Percentiles rank a stretch among this genome's conserved stretches.
Evolutionary conservation across 2,113 vertebrate genomes (phyloP).

Genomic region (Nicator chloris): DNA sequence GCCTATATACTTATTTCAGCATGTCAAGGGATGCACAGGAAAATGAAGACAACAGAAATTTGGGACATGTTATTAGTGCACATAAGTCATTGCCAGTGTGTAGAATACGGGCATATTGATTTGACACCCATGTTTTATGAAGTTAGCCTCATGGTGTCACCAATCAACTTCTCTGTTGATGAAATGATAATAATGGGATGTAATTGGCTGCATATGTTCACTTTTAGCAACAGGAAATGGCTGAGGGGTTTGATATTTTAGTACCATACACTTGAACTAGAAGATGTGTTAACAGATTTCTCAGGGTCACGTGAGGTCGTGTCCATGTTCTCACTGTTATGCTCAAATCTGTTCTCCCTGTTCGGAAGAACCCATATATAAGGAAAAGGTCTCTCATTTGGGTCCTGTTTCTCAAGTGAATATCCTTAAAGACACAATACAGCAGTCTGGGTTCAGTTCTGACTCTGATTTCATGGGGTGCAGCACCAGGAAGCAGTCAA

Average conservation of each 20-base stretch:
- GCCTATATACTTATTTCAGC: not conserved
- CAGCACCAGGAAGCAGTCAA: not conserved
- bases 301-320: not conserved
- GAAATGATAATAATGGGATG: not conserved
- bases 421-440: not conserved
- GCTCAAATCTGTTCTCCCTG: accelerated
- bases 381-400: not conserved
- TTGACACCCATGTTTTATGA: not conserved
- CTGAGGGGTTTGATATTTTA: not conserved
- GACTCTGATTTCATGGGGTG: not conserved
- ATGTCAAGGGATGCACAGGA: not conserved
- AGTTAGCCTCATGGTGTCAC: not conserved
- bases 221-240: not conserved
- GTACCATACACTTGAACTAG: not conserved
- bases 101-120: not conserved
- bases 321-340: not conserved
- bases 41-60: not conserved
- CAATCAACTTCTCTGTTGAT: not conserved
- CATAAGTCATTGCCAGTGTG: not conserved
- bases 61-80: not conserved
- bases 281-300: not conserved
- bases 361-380: not conserved
- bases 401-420: not conserved
- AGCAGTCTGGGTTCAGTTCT: not conserved
- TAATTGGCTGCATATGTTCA: not conserved